Evolutionary conservation across 2,113 vertebrate genomes (phyloP).

Genomic region (Nothoprocta perdicaria): DNA sequence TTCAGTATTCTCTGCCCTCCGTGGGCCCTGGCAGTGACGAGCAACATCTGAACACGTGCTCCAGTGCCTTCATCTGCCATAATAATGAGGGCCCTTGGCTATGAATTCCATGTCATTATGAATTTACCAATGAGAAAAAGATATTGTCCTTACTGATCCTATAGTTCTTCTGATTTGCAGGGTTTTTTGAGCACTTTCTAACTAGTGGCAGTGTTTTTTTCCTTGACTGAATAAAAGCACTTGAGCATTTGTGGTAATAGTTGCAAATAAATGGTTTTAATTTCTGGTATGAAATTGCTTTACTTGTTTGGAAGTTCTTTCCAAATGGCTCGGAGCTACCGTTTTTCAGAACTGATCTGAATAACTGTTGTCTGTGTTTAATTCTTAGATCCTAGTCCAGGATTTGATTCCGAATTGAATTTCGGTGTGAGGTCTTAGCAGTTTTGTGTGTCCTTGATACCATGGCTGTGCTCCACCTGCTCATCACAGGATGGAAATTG

Average conservation of each 20-base stretch:
- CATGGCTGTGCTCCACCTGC: neutral
- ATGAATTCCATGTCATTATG: conserved; percentile 44
- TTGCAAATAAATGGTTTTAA: neutral
- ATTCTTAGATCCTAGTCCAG: neutral
- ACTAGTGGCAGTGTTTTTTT: neutral
- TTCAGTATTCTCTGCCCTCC: neutral
- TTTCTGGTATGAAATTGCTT: neutral
- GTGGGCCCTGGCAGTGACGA: neutral
- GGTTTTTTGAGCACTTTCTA: neutral
- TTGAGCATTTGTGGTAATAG: neutral
- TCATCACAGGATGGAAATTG: neutral
- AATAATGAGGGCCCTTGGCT: conserved; percentile 40
- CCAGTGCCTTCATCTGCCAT: conserved; percentile 1
- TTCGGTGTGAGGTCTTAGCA: neutral
- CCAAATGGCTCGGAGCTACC: neutral
- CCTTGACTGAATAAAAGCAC: neutral
- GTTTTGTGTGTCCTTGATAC: neutral
- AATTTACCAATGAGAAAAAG: neutral
- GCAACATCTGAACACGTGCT: neutral
- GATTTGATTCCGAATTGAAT: neutral
- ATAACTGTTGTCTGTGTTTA: neutral
- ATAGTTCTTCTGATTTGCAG: neutral
- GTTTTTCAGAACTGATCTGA: neutral
- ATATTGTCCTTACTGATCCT: neutral
- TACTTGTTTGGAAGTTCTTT: neutral